Evolutionary conservation across 2,113 vertebrate genomes (phyloP).

Genomic region (Vidua macroura): DNA sequence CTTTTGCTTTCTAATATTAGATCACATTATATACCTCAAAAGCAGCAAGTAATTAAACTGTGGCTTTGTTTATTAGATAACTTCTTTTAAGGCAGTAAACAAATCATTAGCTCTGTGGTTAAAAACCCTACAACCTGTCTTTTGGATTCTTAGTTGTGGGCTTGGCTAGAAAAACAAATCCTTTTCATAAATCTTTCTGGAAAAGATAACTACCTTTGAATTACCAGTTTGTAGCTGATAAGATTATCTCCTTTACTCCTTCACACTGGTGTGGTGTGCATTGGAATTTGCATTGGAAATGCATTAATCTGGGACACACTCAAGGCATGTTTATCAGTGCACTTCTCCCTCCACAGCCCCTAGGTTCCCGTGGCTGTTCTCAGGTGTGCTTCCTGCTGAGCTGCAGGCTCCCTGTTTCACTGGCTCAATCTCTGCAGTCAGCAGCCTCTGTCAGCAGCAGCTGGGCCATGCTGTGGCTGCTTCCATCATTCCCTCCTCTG

Average conservation of each 20-base stretch:
- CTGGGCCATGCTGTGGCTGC: rapidly evolving
- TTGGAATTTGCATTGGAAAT: background rate
- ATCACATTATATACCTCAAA: background rate
- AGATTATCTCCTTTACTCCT: background rate
- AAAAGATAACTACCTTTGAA: background rate
- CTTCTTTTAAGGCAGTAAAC: background rate
- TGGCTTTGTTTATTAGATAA: background rate
- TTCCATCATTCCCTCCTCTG: background rate
- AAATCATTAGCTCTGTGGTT: background rate
- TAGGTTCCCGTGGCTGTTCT: background rate
- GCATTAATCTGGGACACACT: background rate
- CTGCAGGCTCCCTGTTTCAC: background rate
- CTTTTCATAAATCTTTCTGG: background rate
- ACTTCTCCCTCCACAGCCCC: background rate
- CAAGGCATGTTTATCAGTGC: background rate
- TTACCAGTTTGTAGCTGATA: background rate
- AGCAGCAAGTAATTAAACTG: conserved; percentile 30
- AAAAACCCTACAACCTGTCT: background rate
- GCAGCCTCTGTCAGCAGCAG: background rate
- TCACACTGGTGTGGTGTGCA: background rate
- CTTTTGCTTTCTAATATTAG: background rate
- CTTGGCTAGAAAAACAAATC: background rate
- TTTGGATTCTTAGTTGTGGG: background rate
- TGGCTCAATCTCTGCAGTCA: background rate
- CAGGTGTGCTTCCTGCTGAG: background rate